Percentiles rank a stretch among this genome's conserved stretches.
These are phyloP conservation scores for Chaetops frenatus DNA, from an alignment of 2,113 vertebrate species.

Conservation along the genomic window DNA sequence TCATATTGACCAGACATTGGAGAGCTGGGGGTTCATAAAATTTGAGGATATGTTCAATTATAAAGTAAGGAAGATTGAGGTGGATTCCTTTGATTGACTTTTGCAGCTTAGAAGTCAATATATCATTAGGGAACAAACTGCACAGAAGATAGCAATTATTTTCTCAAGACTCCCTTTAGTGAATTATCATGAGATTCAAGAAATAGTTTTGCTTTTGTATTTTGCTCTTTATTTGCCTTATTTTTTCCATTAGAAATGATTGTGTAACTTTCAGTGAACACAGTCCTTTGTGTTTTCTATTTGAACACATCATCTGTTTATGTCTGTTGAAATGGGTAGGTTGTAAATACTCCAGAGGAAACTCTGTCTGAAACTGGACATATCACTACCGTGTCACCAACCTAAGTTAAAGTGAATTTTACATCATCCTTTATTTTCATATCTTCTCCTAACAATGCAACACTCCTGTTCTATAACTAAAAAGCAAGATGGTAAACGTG, in stretches of 20 bases:
- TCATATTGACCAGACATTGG: not conserved
- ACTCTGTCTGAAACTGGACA: not conserved
- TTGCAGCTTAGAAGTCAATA: not conserved
- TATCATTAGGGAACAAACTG: not conserved
- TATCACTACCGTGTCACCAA: not conserved
- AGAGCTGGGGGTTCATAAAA: not conserved
- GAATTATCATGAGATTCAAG: not conserved
- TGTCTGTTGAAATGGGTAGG: not conserved
- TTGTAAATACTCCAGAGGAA: not conserved
- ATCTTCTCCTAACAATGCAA: not conserved
- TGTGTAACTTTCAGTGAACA: not conserved
- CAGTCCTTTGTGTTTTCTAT: not conserved
- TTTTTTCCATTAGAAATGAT: not conserved
- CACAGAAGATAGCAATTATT: not conserved
- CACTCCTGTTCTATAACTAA: not conserved
- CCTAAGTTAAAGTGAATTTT: not conserved
- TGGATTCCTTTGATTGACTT: not conserved
- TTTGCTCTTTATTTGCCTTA: not conserved
- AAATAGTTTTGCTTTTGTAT: not conserved
- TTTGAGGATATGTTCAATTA: not conserved
- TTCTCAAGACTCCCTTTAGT: not conserved
- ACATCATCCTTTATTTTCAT: not conserved
- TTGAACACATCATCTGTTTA: not conserved
- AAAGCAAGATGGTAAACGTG: not conserved
- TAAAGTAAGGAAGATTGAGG: not conserved